Evolutionary conservation across 1,140 invertebrate genomes (phyloP), one percentile per base, ranked within the genome.

Genomic region (Stegodyphus mimosarum): DNA sequence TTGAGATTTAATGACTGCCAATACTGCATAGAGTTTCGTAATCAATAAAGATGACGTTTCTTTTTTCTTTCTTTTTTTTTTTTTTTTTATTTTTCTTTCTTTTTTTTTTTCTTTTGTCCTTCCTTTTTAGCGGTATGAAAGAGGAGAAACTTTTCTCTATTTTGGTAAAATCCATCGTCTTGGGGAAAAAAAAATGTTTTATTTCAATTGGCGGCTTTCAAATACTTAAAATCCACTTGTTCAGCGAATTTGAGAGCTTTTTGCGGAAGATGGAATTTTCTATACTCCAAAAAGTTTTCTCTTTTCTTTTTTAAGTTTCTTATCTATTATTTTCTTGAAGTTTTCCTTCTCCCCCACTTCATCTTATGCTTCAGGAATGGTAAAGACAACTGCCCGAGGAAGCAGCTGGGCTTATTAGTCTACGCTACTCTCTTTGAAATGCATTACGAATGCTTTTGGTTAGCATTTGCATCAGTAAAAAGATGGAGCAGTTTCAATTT

Each of bases 201-300:
- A 83, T 73, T 83, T 83, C 80, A 83, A 64, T 64, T 83, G 80
- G 80, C 72, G 81, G 81, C 81, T 83, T 83, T 83, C 81, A 74
- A 83, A 83, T 83, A 83, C 79, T 83, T 83, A 83, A 83, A 83
- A 83, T 69, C 81, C 64, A 75, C 81, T 83, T 83, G 81, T 83
- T 74, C 71, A 75, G 81, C 81, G 63, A 83, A 76, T 75, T 83
- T 67, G 71, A 70, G 55, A 75, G 60, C 81, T 83, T 83, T 83
- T 67, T 60, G 53, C 51, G 11, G 51, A 50, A 71, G 66, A 78
- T 52, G 48, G 53, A 66, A 75, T 75, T 83, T 75, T 75, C 70
- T 75, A 52, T 55, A 11, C 60, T 51, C 51, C 51, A 17, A 67
- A 74, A 72, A 52, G n/a, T 52, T 73, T 67, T 6, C 6, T 71